Base-by-base conservation (phyloP, 2,888 invertebrate genomes). In the Lymantria dispar region DNA sequence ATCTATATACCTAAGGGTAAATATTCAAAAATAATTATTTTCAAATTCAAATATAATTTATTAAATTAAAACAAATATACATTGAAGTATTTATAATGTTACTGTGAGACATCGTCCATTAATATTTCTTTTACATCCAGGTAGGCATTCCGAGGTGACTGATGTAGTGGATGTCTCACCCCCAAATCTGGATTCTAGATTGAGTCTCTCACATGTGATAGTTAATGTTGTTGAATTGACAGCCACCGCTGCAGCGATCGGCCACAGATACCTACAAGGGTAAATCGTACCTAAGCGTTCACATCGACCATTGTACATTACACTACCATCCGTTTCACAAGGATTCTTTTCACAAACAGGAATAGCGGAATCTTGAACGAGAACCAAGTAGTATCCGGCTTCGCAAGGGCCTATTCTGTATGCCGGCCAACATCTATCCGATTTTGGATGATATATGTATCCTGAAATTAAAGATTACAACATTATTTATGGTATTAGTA, bases 331-430 rank as follows among this genome's bases (percentile, higher is more conserved):
- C 0, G 65, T 52, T 7, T 54, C 56, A 69, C 96, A 96, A 0
- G 94, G 93, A 83, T 95, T 95, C 15, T 62, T 64, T 3, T 82
- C 83, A 68, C 96, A 96, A 47, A 86, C 79, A 0, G 95, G 94
- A 40, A 93, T 83, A 0, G 90, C 85, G 11, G 92, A 73, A 37
- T 89, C 81, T 40, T 70, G 58, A 9, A 85, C 86, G 14, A 95
- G 83, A 8, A 93, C 72, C 22, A 95, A 80, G 66, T 94, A 93
- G 49, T 94, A 72, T 0, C 86, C 85, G 0, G 65, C 47, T 0
- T 70, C 58, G 66, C 96, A 96, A 0, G 95, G 95, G 0, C 95
- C 96, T 71, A 87, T 92, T 38, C 87, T 85, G 68, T 92, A 95
- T 0, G 94, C 93, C 44, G 92, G 89, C 83, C 93, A 93, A 64